These are phyloP conservation scores for Hyperoplus immaculatus DNA, from an alignment of 2,797 vertebrate genomes.

Conservation along the genomic window DNA sequence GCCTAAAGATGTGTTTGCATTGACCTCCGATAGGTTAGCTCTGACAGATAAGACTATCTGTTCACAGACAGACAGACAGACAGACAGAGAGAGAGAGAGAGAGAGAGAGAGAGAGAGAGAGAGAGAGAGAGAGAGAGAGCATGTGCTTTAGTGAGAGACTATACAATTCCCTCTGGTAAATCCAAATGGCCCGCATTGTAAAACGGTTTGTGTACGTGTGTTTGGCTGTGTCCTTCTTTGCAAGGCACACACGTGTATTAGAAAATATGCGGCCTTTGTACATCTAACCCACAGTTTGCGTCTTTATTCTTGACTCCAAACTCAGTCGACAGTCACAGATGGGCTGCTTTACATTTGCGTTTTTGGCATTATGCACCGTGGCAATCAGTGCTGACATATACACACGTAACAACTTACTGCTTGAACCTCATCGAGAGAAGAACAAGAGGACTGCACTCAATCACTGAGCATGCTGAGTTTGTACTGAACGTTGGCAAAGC, in stretches of 20 bases:
- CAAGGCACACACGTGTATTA: slow-evolving; percentile 13
- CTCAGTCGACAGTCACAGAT: slow-evolving; percentile 36
- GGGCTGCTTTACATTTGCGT: slow-evolving; percentile 44
- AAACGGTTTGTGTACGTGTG: slow-evolving; percentile 20
- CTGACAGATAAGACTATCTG: slow-evolving; percentile 22
- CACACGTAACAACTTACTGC: slow-evolving; percentile 38
- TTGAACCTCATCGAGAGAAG: slow-evolving; percentile 27
- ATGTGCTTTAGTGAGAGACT: neutral
- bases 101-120: too few relatives aligned
- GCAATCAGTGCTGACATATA: slow-evolving; percentile 47
- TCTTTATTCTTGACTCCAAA: slow-evolving; percentile 50
- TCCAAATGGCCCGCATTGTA: slow-evolving; percentile 45
- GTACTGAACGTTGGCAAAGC: slow-evolving; percentile 21
- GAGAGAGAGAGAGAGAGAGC: neutral
- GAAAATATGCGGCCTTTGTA: slow-evolving; percentile 37
- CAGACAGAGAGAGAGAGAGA: too few relatives aligned
- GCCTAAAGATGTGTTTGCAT: neutral
- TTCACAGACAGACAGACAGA: neutral
- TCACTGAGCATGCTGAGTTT: slow-evolving; percentile 28
- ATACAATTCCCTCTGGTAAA: slow-evolving; percentile 31
- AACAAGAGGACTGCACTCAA: slow-evolving; percentile 23
- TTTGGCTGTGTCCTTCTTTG: slow-evolving; percentile 15
- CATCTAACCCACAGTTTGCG: slow-evolving; percentile 39
- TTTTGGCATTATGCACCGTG: slow-evolving; percentile 40
- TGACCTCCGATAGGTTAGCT: slow-evolving; percentile 18